Conservation (phyloP, 2,797 vertebrate species). For the Arnoldichthys spilopterus region DNA sequence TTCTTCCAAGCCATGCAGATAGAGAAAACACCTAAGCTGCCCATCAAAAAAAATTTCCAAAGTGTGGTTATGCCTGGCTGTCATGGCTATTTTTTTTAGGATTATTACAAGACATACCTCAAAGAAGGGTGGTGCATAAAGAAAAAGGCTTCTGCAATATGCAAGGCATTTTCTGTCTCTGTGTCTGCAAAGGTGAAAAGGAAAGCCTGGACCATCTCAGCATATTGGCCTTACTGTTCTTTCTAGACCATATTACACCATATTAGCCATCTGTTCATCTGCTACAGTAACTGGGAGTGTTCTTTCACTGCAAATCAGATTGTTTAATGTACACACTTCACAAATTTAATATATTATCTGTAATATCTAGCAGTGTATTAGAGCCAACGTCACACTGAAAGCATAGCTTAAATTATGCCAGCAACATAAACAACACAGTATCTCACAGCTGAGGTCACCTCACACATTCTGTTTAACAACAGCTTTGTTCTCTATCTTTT, state of each 20-base stretch:
- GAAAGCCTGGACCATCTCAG: neutral
- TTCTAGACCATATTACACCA: neutral
- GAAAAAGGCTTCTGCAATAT: neutral
- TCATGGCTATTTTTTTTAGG: neutral
- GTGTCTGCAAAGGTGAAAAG: too few relatives aligned
- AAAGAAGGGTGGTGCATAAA: neutral
- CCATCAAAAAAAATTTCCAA: neutral
- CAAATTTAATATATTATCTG: too few relatives aligned
- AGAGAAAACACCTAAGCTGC: conserved; percentile 5
- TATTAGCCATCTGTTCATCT: neutral
- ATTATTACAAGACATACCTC: neutral
- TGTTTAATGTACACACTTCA: neutral
- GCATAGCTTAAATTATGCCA: neutral
- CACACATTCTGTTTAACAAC: conserved; percentile 3
- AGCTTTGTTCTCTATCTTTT: neutral
- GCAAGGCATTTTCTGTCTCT: neutral
- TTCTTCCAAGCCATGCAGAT: conserved; percentile 56
- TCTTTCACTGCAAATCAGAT: neutral
- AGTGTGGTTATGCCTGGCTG: neutral
- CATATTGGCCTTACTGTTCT: neutral
- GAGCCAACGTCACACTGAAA: neutral
- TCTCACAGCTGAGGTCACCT: conserved; percentile 6
- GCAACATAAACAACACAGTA: neutral
- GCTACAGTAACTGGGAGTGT: too few relatives aligned
- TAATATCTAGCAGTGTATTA: neutral